These are phyloP conservation scores for Macrochelys suwanniensis DNA, from an alignment of 2,797 vertebrate species.

Conservation along the genomic window DNA sequence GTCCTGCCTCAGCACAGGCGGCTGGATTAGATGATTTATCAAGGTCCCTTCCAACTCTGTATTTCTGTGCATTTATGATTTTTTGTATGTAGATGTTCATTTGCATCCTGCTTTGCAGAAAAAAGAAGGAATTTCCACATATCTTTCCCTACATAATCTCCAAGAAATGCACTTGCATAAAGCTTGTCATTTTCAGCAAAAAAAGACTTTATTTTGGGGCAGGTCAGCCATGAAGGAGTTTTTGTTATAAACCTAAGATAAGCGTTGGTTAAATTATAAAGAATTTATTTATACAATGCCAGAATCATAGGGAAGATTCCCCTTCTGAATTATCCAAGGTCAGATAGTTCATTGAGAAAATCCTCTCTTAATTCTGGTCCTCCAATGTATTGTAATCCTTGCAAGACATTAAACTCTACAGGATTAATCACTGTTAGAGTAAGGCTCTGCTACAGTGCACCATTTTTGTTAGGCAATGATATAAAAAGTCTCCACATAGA, in stretches of 20 bases:
- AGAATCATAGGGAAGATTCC: background rate
- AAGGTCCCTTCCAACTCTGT: background rate
- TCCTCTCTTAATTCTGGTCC: constrained; percentile 42
- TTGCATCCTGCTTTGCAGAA: background rate
- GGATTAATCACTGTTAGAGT: constrained; percentile 22
- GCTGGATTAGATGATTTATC: background rate
- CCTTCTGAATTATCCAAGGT: background rate
- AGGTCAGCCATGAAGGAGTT: background rate
- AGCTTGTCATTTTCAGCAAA: background rate
- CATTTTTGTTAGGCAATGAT: background rate
- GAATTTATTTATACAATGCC: background rate
- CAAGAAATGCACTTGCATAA: background rate
- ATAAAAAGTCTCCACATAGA: constrained; percentile 32
- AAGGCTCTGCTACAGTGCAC: background rate
- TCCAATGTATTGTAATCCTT: constrained; percentile 30
- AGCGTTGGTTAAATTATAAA: constrained; percentile 8
- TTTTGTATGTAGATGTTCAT: background rate
- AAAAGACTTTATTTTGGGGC: background rate
- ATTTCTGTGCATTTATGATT: background rate
- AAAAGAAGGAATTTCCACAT: background rate
- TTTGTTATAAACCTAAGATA: background rate
- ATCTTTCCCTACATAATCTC: background rate
- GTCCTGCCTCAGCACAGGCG: too few relatives aligned
- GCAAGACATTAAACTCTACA: constrained; percentile 38
- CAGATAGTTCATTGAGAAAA: constrained; percentile 45